phyloP scores from a whole-genome alignment of 1,140 invertebrate genomes.

The Acromyrmex heyeri region DNA sequence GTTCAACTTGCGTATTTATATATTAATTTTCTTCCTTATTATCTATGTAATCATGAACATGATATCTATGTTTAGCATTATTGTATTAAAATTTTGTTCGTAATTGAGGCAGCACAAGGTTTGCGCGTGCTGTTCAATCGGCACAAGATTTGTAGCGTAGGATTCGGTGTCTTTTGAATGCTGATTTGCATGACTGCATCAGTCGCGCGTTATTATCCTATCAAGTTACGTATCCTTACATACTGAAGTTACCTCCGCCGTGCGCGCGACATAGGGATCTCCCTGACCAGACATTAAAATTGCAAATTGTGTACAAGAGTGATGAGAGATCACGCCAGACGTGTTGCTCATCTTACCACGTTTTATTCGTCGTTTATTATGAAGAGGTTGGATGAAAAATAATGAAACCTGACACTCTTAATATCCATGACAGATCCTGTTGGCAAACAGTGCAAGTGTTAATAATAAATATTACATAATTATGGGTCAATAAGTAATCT shows the following conservation, averaged over 20 bases:
- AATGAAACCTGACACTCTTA: slow-evolving; percentile 38
- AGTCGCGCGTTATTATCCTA: slow-evolving; percentile 67
- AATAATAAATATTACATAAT: not conserved
- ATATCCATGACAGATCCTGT: not conserved
- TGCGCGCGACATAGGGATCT: slow-evolving; percentile 53
- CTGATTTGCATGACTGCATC: slow-evolving; percentile 72
- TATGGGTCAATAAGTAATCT: too few relatives aligned
- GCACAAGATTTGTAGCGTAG: slow-evolving; percentile 46
- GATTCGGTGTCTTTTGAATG: slow-evolving; percentile 66
- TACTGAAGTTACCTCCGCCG: slow-evolving; percentile 27
- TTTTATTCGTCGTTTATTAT: slow-evolving; percentile 39
- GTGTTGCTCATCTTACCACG: slow-evolving; percentile 37
- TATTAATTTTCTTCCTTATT: not conserved
- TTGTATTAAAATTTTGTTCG: slow-evolving; percentile 26
- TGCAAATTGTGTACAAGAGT: slow-evolving; percentile 82
- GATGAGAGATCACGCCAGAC: slow-evolving; percentile 68
- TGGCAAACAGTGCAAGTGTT: not conserved
- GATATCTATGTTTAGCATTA: not conserved
- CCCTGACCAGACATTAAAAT: slow-evolving; percentile 79
- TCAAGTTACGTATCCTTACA: slow-evolving; percentile 67
- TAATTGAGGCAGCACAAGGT: not conserved
- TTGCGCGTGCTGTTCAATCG: slow-evolving; percentile 37
- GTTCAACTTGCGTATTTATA: not conserved
- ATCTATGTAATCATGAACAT: slow-evolving; percentile 6
- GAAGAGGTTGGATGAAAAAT: slow-evolving; percentile 25